Percentiles rank a stretch among this genome's conserved stretches.
These are phyloP conservation scores for Cranoglanis bouderius DNA, from an alignment of 2,113 vertebrate genomes.

Conservation along the genomic window DNA sequence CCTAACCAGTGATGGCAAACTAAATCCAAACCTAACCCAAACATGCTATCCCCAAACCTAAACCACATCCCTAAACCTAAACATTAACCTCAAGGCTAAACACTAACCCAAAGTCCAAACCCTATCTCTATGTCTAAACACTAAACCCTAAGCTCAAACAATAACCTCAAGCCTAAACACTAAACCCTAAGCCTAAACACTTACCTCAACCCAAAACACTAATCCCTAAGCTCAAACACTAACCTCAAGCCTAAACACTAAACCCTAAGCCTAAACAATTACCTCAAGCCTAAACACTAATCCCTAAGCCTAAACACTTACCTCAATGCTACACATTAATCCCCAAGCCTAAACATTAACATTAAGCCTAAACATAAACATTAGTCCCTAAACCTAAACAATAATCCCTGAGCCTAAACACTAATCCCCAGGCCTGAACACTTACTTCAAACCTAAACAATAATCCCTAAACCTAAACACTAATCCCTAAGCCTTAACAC, in stretches of 20 bases:
- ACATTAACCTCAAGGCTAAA: not conserved
- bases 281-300: not conserved
- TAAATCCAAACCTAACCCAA: not conserved
- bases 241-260: not conserved
- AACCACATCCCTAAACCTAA: not conserved
- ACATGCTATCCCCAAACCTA: not conserved
- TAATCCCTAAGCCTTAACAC: not conserved
- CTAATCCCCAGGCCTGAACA: not conserved
- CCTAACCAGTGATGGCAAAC: not conserved
- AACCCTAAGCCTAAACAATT: not conserved
- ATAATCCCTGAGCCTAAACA: not conserved
- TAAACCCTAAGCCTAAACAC: not conserved
- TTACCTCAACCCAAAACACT: not conserved
- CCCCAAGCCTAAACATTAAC: not conserved
- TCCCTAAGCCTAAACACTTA: not conserved
- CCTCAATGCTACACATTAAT: not conserved
- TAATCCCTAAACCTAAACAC: not conserved
- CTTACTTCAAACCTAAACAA: not conserved
- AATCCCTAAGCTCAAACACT: not conserved
- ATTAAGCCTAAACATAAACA: not conserved
- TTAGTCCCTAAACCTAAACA: not conserved
- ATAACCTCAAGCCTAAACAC: not conserved
- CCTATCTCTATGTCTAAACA: not conserved
- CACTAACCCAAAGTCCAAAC: not conserved
- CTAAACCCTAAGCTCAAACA: not conserved